Evolutionary conservation across 2,888 invertebrate genomes (phyloP).

Genomic region (Tinea pellionella): DNA sequence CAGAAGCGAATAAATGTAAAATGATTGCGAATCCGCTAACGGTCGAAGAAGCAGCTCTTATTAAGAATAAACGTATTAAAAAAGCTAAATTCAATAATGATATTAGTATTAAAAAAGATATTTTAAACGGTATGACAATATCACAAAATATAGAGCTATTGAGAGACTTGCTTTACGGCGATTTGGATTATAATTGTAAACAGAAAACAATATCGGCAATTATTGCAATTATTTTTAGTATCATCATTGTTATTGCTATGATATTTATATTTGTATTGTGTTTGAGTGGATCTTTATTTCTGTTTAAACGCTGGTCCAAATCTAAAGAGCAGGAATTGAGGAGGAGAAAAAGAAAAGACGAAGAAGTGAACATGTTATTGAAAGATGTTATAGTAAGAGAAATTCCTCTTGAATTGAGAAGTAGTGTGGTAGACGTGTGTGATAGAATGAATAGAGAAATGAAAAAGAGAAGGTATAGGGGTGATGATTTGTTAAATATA

Average conservation of each 20-base stretch:
- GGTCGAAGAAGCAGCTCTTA: slow-evolving; percentile 37
- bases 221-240: slow-evolving; percentile 23
- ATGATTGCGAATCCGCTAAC: slow-evolving; percentile 35
- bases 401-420: slow-evolving; percentile 40
- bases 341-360: slow-evolving; percentile 16
- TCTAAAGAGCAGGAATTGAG: neutral
- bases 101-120: slow-evolving; percentile 20
- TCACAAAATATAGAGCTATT: slow-evolving; percentile 43
- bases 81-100: slow-evolving; percentile 15
- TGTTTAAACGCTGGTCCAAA: neutral
- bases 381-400: slow-evolving; percentile 38
- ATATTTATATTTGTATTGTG: slow-evolving; percentile 28
- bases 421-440: slow-evolving; percentile 28
- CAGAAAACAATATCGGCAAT: slow-evolving; percentile 24
- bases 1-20: slow-evolving; percentile 38
- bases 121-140: slow-evolving; percentile 43
- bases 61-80: slow-evolving; percentile 27
- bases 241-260: slow-evolving; percentile 19
- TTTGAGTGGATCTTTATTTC: slow-evolving; percentile 19
- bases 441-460: neutral
- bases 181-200: neutral
- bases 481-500: slow-evolving; percentile 21
- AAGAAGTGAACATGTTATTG: slow-evolving; percentile 19
- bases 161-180: slow-evolving; percentile 35
- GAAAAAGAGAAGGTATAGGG: slow-evolving; percentile 35